Evolutionary conservation across 2,888 invertebrate genomes (phyloP).

Genomic region (Cepaea hortensis): DNA sequence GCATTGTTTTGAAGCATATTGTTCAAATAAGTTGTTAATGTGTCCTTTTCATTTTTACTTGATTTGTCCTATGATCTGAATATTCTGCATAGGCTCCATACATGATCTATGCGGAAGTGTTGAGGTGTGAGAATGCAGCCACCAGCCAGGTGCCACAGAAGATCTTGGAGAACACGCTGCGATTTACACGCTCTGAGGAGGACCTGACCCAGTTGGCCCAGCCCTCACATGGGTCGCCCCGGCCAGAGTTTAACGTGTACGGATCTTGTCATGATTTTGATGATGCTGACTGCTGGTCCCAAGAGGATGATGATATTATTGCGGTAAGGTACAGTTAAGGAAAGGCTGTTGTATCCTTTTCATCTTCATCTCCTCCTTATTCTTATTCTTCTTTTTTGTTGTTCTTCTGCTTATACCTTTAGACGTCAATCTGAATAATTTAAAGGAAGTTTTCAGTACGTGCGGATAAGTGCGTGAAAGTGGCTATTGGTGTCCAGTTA

Average conservation of each 20-base stretch:
- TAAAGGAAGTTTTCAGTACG: too few relatives aligned
- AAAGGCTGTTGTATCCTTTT: too few relatives aligned
- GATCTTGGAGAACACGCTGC: conserved; percentile 80
- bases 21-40: too few relatives aligned
- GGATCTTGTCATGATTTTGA: conserved; percentile 70
- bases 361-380: too few relatives aligned
- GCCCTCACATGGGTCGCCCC: conserved; percentile 60
- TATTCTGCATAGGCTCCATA: conserved; percentile 87
- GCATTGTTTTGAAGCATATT: too few relatives aligned
- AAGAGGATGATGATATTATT: conserved; percentile 95
- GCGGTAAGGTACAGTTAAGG: conserved; percentile 76
- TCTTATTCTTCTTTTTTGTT: too few relatives aligned
- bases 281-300: conserved; percentile 89
- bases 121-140: conserved; percentile 89
- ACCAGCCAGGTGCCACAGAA: conserved; percentile 93
- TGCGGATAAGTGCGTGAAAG: too few relatives aligned
- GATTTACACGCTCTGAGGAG: conserved; percentile 96
- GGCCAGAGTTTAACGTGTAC: conserved; percentile 69
- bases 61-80: too few relatives aligned
- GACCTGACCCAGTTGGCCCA: conserved; percentile 80
- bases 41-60: too few relatives aligned
- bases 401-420: too few relatives aligned
- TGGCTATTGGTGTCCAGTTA: too few relatives aligned
- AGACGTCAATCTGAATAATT: too few relatives aligned
- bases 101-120: conserved; percentile 97